Conservation (phyloP, 2,113 vertebrate species). For the Mus musculus region DNA sequence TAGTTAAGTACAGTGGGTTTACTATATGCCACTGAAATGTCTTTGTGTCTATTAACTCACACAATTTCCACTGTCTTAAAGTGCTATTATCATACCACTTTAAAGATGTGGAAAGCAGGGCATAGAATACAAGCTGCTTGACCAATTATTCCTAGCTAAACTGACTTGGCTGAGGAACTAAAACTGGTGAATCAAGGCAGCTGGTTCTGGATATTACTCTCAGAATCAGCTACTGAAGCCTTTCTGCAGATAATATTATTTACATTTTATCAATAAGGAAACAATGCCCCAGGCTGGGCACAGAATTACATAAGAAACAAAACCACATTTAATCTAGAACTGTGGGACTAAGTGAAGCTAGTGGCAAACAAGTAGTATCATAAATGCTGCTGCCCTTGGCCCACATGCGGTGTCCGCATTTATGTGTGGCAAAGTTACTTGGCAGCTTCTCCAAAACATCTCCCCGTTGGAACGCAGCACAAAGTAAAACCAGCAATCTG, state of each 20-base stretch:
- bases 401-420: not conserved
- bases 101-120: slow-evolving; percentile 12
- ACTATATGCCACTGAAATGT: not conserved
- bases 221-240: not conserved
- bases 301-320: not conserved
- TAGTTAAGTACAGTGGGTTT: slow-evolving; percentile 1
- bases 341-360: slow-evolving; percentile 9
- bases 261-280: slow-evolving; percentile 49
- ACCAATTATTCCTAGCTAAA: not conserved
- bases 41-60: slow-evolving; percentile 49
- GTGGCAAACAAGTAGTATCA: slow-evolving; percentile 17
- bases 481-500: slow-evolving; percentile 34
- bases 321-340: not conserved
- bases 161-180: slow-evolving; percentile 28
- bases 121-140: not conserved
- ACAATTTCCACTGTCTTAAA: slow-evolving; percentile 40
- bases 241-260: not conserved
- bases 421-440: not conserved
- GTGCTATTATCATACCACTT: not conserved
- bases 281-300: not conserved
- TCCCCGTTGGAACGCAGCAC: not conserved
- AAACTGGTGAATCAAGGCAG: not conserved
- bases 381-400: not conserved
- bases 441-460: slow-evolving; percentile 34
- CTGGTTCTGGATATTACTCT: not conserved